A percentile compares a stretch with the other conserved stretches of the same genome.
Conservation (phyloP, 2,797 vertebrate genomes). For the Phalloptychus januarius region DNA sequence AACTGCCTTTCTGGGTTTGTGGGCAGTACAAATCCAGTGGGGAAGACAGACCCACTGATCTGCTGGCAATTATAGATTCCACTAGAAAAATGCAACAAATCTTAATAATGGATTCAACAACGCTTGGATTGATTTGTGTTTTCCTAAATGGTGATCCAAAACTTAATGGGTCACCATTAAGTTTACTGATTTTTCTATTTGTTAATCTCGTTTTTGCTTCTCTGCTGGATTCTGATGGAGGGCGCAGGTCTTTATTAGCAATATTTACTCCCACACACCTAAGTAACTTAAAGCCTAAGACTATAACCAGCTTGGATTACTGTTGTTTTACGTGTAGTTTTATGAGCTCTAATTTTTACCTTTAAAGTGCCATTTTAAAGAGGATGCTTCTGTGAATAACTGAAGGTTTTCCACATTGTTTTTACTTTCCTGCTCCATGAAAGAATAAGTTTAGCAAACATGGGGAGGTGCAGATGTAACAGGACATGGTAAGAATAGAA, state of each 20-base stretch:
- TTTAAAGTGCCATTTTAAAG: neutral
- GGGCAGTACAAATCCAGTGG: conserved; percentile 1
- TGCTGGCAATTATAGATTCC: conserved; percentile 5
- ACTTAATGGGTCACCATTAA: too few relatives aligned
- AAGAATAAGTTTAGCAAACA: neutral
- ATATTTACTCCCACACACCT: neutral
- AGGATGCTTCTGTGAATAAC: neutral
- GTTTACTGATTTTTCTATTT: neutral
- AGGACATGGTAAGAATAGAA: neutral
- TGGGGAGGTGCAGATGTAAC: neutral
- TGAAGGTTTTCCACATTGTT: neutral
- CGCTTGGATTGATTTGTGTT: neutral
- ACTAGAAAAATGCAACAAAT: conserved; percentile 14
- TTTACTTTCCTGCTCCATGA: neutral
- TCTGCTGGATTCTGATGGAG: neutral
- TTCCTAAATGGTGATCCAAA: neutral
- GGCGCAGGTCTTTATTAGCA: neutral
- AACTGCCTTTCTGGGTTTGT: conserved; percentile 1
- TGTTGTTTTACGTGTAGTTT: neutral
- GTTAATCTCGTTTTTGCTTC: neutral
- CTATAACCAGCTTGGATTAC: neutral
- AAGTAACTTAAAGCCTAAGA: too few relatives aligned
- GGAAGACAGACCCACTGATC: neutral
- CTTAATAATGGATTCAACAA: neutral
- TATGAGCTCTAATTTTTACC: neutral